Percentiles rank a stretch among this genome's conserved stretches.
Evolutionary conservation across 2,797 vertebrate species (phyloP).

Genomic region (Brotogeris chrysoptera): DNA sequence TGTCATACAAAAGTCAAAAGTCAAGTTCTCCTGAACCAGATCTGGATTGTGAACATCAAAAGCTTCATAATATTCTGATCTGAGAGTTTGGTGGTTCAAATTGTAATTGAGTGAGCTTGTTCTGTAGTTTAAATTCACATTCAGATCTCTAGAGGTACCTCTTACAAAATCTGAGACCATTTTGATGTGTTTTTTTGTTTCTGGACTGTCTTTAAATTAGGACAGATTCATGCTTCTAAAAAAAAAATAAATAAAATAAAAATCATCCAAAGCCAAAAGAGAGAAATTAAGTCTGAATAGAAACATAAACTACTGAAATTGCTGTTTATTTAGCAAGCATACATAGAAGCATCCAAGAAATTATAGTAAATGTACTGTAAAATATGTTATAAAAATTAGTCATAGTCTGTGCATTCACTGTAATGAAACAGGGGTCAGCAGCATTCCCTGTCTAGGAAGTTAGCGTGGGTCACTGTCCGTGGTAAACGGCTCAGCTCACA

Average conservation of each 20-base stretch:
- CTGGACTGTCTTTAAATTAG: background rate
- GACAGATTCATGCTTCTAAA: background rate
- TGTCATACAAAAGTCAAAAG: background rate
- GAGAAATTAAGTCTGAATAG: background rate
- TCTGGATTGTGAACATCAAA: background rate
- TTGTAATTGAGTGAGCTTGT: background rate
- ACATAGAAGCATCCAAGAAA: fast-evolving
- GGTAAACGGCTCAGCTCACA: background rate
- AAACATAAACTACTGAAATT: background rate
- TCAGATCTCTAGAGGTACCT: background rate
- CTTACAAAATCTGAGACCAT: background rate
- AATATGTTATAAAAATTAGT: background rate
- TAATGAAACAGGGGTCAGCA: background rate
- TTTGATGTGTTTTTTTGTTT: background rate
- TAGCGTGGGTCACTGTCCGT: fast-evolving
- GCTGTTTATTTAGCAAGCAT: background rate
- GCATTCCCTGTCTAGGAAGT: background rate
- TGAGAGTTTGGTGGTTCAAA: background rate
- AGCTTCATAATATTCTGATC: background rate
- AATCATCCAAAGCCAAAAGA: background rate
- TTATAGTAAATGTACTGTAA: background rate
- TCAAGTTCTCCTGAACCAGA: background rate
- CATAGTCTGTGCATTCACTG: background rate
- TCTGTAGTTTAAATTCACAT: background rate
- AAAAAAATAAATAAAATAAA: background rate